Evolutionary conservation across 2,113 vertebrate genomes (phyloP), one percentile per base, ranked within the genome.

Genomic region (Maccullochella peelii): DNA sequence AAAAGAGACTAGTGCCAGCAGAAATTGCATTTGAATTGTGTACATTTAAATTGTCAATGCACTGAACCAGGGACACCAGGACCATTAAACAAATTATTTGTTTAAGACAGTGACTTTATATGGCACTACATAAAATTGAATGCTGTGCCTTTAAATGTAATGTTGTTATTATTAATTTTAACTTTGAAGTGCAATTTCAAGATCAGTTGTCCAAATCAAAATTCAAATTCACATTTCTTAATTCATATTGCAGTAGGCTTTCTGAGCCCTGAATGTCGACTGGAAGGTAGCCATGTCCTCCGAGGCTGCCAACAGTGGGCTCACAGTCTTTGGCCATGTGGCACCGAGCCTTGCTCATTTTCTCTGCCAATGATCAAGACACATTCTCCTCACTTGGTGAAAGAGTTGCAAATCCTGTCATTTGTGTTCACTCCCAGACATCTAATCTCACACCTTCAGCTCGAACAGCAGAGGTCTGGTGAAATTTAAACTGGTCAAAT

Each of bases 291-390:
- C 93, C 93, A 93, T 92, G 84, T 82, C 82, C 69, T 84, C 44
- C 0, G 2, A 85, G 66, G 73, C 91, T 92, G 91, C 91, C 92
- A 93, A 90, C 80, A 89, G 70, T 89, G 87, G 89, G 88, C 90
- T 89, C 86, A 87, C 82, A 87, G 89, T 90, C 91, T 93, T 90
- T 82, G 88, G 92, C 90, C 92, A 94, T 92, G 93, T 94, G 92
- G 92, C 93, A 86, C 72, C 0, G 80, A 91, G 93, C 92, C 93
- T 78, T 75, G 72, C 79, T 90, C 83, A 80, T 81, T 89, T 92
- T 84, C 88, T 82, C 77, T 90, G 91, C 93, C 93, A 94, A 81
- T 78, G 85, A 90, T 89, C 81, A 76, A 91, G 86, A 88, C 90
- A 87, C 87, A 75, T 92, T 92, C 90, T 83, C 84, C 65, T 85